Conservation (phyloP, 2,888 invertebrate species). For the Serripes groenlandicus region DNA sequence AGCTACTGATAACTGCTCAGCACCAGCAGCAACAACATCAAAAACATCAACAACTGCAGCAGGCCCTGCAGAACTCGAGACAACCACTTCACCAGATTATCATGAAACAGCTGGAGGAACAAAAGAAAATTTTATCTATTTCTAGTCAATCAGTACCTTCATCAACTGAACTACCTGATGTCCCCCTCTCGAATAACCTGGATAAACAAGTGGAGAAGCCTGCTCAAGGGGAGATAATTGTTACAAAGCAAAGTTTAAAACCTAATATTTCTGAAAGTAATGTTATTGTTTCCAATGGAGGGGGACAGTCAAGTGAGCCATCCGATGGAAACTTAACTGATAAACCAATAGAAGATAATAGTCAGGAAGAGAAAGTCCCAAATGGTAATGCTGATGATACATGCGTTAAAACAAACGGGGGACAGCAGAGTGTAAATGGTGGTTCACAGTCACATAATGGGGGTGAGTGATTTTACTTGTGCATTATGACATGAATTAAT, state of each 20-base stretch:
- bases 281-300: slow-evolving; percentile 20
- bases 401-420: slow-evolving; percentile 43
- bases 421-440: slow-evolving; percentile 41
- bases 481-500: too few species aligned
- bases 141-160: slow-evolving; percentile 61
- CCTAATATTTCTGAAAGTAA: slow-evolving; percentile 57
- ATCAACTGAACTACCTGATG: slow-evolving; percentile 50
- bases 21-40: slow-evolving; percentile 82
- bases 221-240: slow-evolving; percentile 15
- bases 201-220: slow-evolving; percentile 69
- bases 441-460: slow-evolving; percentile 62
- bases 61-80: slow-evolving; percentile 64
- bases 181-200: slow-evolving; percentile 66
- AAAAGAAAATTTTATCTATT: slow-evolving; percentile 62
- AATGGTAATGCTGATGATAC: slow-evolving; percentile 28
- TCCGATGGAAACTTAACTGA: slow-evolving; percentile 28
- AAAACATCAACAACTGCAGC: slow-evolving; percentile 77
- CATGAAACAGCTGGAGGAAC: slow-evolving; percentile 71
- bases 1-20: slow-evolving; percentile 82
- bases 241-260: slow-evolving; percentile 45
- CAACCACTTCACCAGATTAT: slow-evolving; percentile 66
- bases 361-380: slow-evolving; percentile 31
- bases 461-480: slow-evolving; percentile 50
- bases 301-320: slow-evolving; percentile 23
- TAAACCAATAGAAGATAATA: slow-evolving; percentile 39